Evolutionary conservation across 2,797 vertebrate species (phyloP).

Genomic region (Hirundo rustica): DNA sequence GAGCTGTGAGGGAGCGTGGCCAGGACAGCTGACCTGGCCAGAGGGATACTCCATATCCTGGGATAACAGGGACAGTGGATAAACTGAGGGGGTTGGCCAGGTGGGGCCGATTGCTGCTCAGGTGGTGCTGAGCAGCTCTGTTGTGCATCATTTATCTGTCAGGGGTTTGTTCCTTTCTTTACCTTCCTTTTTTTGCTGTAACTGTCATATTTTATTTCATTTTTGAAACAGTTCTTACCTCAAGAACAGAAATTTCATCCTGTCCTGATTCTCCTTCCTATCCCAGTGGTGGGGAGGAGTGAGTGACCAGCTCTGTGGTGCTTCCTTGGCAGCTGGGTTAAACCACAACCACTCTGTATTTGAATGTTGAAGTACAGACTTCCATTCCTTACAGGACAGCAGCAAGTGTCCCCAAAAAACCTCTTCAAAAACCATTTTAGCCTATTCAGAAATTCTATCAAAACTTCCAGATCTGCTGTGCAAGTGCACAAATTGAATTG

Average conservation of each 20-base stretch:
- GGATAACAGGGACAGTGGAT: background rate
- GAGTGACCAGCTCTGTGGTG: background rate
- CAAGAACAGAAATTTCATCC: background rate
- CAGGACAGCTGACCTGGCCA: background rate
- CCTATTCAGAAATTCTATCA: rapidly evolving
- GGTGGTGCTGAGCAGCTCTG: background rate
- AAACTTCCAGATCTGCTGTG: background rate
- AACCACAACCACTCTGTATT: background rate
- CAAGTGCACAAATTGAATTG: background rate
- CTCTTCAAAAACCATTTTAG: background rate
- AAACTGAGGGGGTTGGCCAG: background rate
- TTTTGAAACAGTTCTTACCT: background rate
- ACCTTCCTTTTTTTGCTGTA: background rate
- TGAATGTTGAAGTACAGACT: background rate
- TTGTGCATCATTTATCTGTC: background rate
- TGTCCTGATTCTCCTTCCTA: background rate
- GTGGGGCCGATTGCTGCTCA: rapidly evolving
- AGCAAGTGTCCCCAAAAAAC: background rate
- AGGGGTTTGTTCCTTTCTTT: background rate
- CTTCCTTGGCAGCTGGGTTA: background rate
- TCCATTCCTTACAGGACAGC: background rate
- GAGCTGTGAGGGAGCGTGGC: background rate
- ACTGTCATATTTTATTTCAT: background rate
- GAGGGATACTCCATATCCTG: background rate
- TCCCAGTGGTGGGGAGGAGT: too few relatives aligned